Percentiles rank a stretch among this genome's conserved stretches.
Evolutionary conservation across 2,888 invertebrate species (phyloP).

Genomic region (Noctua comes): DNA sequence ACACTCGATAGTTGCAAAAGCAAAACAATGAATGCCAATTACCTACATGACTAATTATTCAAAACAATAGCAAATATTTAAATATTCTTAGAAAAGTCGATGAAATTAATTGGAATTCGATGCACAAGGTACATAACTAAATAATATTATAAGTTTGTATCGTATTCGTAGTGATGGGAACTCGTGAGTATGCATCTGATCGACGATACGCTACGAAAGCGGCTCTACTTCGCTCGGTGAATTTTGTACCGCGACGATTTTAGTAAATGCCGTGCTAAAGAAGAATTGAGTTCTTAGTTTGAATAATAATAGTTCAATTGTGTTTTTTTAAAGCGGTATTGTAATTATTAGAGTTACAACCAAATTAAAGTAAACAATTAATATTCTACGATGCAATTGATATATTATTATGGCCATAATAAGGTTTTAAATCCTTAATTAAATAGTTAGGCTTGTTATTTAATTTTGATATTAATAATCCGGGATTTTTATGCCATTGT

Average conservation of each 20-base stretch:
- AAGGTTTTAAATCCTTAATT: background rate
- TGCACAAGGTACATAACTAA: conserved; percentile 58
- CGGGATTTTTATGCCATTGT: no score
- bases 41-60: conserved; percentile 63
- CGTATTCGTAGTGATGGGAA: conserved; percentile 62
- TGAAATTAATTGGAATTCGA: conserved; percentile 62
- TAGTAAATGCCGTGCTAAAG: background rate
- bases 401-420: background rate
- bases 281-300: background rate
- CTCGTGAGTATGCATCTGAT: conserved; percentile 71
- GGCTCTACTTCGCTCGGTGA: conserved; percentile 75
- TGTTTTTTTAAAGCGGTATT: background rate
- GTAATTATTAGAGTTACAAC: background rate
- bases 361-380: background rate
- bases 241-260: conserved; percentile 1
- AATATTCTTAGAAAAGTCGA: conserved; percentile 48
- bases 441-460: background rate
- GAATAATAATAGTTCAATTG: background rate
- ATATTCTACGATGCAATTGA: background rate
- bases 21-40: conserved; percentile 58
- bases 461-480: background rate
- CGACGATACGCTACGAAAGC: conserved; percentile 71
- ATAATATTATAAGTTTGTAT: conserved; percentile 51
- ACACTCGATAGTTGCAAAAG: conserved; percentile 31
- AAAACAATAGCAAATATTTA: conserved; percentile 58